Conservation (phyloP, 2,888 invertebrate species). For the Rotaria sp. region DNA sequence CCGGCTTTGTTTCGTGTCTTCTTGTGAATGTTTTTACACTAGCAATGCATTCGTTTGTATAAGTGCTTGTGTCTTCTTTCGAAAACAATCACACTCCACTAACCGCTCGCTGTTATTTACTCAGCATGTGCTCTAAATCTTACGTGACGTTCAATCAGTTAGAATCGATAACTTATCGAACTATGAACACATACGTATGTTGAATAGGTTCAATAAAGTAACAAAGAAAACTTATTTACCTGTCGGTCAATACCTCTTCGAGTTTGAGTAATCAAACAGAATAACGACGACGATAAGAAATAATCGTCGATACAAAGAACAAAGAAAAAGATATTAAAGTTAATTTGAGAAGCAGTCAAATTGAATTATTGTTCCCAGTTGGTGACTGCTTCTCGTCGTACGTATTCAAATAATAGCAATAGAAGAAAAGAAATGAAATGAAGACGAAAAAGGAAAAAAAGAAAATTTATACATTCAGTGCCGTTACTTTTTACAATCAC, state of each 20-base stretch:
- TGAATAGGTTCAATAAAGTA: background rate
- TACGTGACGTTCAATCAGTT: background rate
- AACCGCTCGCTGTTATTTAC: background rate
- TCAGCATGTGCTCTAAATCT: background rate
- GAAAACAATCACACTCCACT: background rate
- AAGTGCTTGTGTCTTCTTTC: background rate
- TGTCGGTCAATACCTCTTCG: background rate
- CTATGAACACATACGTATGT: background rate
- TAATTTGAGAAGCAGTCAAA: slow-evolving; percentile 9
- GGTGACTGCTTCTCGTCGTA: background rate
- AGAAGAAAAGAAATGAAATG: slow-evolving; percentile 19
- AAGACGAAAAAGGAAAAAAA: background rate
- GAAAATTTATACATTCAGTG: background rate
- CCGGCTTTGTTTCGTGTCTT: background rate
- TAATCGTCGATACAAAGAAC: background rate
- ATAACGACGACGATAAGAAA: background rate
- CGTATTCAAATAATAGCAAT: background rate
- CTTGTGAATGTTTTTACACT: background rate
- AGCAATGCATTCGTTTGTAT: background rate
- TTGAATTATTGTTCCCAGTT: background rate
- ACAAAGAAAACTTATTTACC: background rate
- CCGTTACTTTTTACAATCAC: background rate
- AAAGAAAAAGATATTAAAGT: background rate
- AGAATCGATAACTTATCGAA: slow-evolving; percentile 5
- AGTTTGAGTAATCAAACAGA: background rate